These are phyloP conservation scores for Cydia fagiglandana DNA, from an alignment of 1,140 invertebrate genomes.

Conservation along the genomic window DNA sequence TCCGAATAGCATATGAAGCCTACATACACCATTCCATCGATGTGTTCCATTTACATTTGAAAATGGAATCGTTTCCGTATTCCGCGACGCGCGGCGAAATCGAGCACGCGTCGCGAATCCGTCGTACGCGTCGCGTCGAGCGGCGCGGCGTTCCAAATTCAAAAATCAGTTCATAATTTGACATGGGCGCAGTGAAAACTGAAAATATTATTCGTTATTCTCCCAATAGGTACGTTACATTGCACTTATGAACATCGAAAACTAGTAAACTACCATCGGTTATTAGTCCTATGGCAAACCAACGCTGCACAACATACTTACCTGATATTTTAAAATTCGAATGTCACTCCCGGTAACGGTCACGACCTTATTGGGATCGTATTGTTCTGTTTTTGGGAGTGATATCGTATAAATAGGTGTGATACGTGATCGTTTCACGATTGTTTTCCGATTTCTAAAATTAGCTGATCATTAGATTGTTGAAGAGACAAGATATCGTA, in stretches of 20 bases:
- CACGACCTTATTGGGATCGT: not conserved
- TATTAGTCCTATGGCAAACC: too few relatives aligned
- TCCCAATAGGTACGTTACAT: too few relatives aligned
- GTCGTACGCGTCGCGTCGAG: not conserved
- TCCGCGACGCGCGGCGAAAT: slow-evolving; percentile 7
- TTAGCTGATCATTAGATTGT: not conserved
- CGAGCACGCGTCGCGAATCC: slow-evolving; percentile 13
- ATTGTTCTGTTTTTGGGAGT: slow-evolving; percentile 26
- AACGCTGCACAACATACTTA: too few relatives aligned
- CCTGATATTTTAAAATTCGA: not conserved
- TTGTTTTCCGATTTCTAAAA: slow-evolving; percentile 3
- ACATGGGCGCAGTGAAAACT: not conserved
- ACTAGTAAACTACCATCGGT: too few relatives aligned
- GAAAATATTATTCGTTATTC: too few relatives aligned
- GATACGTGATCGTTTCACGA: not conserved
- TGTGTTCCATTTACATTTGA: slow-evolving; percentile 14
- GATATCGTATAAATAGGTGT: slow-evolving; percentile 10
- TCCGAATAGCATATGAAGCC: not conserved
- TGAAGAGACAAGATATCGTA: too few relatives aligned
- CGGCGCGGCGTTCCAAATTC: not conserved
- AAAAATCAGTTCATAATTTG: not conserved
- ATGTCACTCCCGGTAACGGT: not conserved
- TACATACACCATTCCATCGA: not conserved
- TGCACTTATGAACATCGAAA: too few relatives aligned
- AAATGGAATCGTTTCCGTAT: slow-evolving; percentile 29